phyloP scores from a whole-genome alignment of 2,797 vertebrate species.

The Myotis myotis region DNA sequence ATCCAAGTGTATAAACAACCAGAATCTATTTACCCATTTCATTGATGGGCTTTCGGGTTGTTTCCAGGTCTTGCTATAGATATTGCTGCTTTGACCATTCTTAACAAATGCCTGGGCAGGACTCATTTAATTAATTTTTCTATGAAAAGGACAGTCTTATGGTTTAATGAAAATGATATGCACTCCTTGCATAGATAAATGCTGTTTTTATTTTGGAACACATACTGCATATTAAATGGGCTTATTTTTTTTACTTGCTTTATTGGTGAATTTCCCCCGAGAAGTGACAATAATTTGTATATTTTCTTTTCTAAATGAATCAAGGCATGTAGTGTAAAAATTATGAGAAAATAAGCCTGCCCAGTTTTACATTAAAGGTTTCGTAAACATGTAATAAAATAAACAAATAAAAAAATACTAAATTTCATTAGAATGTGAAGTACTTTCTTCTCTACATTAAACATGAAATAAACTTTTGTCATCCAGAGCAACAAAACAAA shows the following conservation, averaged over 20 bases:
- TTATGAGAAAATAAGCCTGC: neutral
- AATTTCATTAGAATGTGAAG: slow-evolving; percentile 1
- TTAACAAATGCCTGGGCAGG: neutral
- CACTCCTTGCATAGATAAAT: neutral
- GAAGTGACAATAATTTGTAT: neutral
- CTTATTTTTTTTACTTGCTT: slow-evolving; percentile 30
- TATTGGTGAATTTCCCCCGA: neutral
- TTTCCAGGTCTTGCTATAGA: neutral
- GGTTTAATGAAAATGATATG: neutral
- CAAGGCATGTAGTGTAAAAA: neutral
- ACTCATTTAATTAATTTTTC: slow-evolving; percentile 1
- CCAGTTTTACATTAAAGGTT: neutral
- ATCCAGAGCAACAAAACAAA: neutral
- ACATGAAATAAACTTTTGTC: neutral
- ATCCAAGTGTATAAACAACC: neutral
- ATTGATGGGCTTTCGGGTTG: neutral
- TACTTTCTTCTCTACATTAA: slow-evolving; percentile 32
- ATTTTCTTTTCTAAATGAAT: slow-evolving; percentile 44
- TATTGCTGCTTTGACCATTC: neutral
- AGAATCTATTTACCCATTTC: neutral
- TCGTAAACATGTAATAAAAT: slow-evolving; percentile 2
- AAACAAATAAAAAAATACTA: neutral
- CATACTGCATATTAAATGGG: neutral
- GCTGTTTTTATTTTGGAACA: slow-evolving; percentile 10
- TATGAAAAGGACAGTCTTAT: neutral